Conservation (phyloP, 2,113 vertebrate genomes). For the Taxidea taxus region DNA sequence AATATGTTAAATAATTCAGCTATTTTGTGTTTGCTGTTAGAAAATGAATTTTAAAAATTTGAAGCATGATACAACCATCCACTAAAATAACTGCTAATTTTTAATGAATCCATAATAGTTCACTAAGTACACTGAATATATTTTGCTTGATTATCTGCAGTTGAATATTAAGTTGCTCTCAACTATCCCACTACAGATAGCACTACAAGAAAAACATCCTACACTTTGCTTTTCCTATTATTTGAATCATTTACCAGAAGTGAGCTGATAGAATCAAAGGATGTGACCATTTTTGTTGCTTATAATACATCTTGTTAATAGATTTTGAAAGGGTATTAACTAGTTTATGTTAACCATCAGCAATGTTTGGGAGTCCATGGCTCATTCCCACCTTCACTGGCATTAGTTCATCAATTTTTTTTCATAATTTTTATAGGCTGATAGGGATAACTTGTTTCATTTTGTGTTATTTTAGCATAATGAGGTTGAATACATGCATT, state of each 20-base stretch:
- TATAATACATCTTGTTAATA: not conserved
- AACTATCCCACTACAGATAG: not conserved
- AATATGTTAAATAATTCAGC: not conserved
- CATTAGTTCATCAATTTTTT: not conserved
- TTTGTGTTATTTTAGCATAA: not conserved
- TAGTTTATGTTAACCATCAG: not conserved
- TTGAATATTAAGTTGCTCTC: slow-evolving; percentile 9
- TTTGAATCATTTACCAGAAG: not conserved
- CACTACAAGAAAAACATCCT: not conserved
- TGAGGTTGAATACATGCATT: not conserved
- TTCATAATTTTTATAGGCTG: not conserved
- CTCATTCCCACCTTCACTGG: not conserved
- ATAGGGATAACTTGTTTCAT: not conserved
- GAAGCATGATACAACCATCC: not conserved
- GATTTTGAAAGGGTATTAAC: not conserved
- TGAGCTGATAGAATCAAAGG: not conserved
- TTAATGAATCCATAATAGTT: not conserved
- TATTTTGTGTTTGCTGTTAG: not conserved
- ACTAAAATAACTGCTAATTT: not conserved
- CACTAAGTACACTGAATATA: not conserved
- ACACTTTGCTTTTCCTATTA: not conserved
- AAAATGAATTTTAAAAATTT: not conserved
- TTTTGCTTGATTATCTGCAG: not conserved
- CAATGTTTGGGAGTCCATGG: not conserved
- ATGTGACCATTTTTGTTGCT: not conserved